Evolutionary conservation across 2,888 invertebrate species (phyloP).

Genomic region (Parapristionchus giblindavisi): DNA sequence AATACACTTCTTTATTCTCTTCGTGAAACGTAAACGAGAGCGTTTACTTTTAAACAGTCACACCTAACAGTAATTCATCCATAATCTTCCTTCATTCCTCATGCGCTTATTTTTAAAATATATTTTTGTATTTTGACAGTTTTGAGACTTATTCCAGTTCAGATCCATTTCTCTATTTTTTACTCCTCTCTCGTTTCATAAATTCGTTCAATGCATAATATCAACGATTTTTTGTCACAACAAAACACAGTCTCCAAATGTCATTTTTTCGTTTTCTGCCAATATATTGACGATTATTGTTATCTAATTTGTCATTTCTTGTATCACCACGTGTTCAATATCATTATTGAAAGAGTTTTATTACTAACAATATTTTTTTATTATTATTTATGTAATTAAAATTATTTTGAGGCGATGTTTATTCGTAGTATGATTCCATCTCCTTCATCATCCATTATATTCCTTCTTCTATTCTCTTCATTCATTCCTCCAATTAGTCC

Average conservation of each 20-base stretch:
- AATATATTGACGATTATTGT: too few relatives aligned
- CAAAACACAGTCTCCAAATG: too few relatives aligned
- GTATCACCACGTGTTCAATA: too few relatives aligned
- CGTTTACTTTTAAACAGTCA: background rate
- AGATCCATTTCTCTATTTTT: background rate
- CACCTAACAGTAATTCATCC: constrained; percentile 3
- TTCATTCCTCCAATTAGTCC: constrained; percentile 21
- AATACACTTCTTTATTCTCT: too few relatives aligned
- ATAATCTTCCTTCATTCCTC: constrained; percentile 15
- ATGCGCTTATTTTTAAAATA: background rate
- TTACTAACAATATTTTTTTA: too few relatives aligned
- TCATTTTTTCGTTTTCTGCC: too few relatives aligned
- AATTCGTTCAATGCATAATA: too few relatives aligned
- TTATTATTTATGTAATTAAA: too few relatives aligned
- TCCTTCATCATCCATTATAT: background rate
- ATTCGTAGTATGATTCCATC: constrained; percentile 8
- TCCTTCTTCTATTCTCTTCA: constrained; percentile 25
- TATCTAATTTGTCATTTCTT: too few relatives aligned
- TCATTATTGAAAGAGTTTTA: too few relatives aligned
- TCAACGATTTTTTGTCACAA: too few relatives aligned
- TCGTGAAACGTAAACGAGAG: background rate
- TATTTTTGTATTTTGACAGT: background rate
- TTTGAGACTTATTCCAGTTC: background rate
- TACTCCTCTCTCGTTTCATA: background rate
- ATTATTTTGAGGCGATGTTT: too few relatives aligned